Evolutionary conservation across 2,888 invertebrate genomes (phyloP), one percentile per base, ranked within the genome.

Genomic region (Pegoplata infirma): DNA sequence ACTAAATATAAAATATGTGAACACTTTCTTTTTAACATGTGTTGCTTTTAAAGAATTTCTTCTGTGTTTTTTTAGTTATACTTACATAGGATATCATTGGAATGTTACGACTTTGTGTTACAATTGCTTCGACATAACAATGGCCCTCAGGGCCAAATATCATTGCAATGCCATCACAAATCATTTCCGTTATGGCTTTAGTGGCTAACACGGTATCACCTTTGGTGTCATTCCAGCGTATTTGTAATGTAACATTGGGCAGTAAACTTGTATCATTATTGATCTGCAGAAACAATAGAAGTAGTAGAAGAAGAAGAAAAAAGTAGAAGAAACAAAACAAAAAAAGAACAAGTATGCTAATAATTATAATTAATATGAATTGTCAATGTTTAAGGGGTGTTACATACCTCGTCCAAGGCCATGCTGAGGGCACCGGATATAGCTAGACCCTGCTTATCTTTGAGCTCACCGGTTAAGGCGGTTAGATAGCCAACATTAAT

Each of bases 41-140:
- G n/a, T 32, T 10, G 32, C 32, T 32, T 2, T 32, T 7, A 10
- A 0, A 10, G 2, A 32, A 32, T 1, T 32, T 32, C n/a, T n/a
- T n/a, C n/a, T n/a, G n/a, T n/a, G n/a, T n/a, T n/a, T n/a, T n/a
- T n/a, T n/a, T n/a, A n/a, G n/a, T 8, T 32, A 32, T 83, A 94
- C 98, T 95, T 91, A 98, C 98, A 90, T 98, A 98, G 88, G 97
- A 97, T 89, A 98, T 96, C 96, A 98, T 98, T 75, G 98, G 98
- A 86, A 98, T 93, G 91, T 98, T 97, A 89, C 96, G 93, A 53
- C 98, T 95, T 87, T 98, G 96, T 21, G 98, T 95, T 66, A 98
- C 94, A 84, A 96, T 96, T 66, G 98, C 97, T 90, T 98, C 98
- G n/a, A 97, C 96, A 86, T 94, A 93, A 90, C 98, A 98, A 63